Evolutionary conservation across 92 coral and sea anemone genomes (phyloP).

Genomic region (Porites lobata): DNA sequence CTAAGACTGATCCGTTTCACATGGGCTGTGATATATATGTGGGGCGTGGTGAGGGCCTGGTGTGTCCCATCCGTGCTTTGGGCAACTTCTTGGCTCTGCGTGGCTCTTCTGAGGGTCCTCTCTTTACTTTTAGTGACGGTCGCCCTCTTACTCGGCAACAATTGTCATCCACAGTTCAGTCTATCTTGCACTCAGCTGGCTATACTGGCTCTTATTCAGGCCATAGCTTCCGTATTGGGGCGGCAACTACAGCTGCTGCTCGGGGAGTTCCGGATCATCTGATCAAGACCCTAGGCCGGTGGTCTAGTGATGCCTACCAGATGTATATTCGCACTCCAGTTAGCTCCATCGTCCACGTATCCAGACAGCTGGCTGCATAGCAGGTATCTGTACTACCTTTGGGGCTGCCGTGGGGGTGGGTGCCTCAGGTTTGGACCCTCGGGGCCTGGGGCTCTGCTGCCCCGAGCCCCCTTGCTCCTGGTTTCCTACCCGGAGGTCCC

Average conservation of each 20-base stretch:
- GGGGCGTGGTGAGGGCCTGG: not conserved
- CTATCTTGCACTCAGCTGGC: constrained; percentile 44
- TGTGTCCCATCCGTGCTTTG: not conserved
- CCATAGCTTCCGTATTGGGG: constrained; percentile 75
- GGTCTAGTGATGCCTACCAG: constrained; percentile 40
- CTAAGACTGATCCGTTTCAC: not conserved
- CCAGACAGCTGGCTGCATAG: constrained; percentile 5
- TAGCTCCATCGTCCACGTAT: not conserved
- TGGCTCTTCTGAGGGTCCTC: constrained; percentile 16
- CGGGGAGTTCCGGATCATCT: constrained; percentile 39
- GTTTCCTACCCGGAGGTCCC: constrained; percentile 12
- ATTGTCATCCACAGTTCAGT: constrained; percentile 42
- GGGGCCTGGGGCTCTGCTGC: constrained; percentile 2
- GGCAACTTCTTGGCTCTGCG: not conserved
- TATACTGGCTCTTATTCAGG: constrained; percentile 57
- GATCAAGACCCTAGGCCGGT: not conserved
- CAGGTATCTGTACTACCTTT: not conserved
- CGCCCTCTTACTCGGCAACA: constrained; percentile 59
- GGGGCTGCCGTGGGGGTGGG: constrained; percentile 1
- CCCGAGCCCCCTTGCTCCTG: constrained; percentile 22
- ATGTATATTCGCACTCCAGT: constrained; percentile 9
- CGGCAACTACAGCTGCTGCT: constrained; percentile 71
- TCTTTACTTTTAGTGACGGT: constrained; percentile 52
- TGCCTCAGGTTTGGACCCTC: constrained; percentile 9
- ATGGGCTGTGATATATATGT: not conserved